Evolutionary conservation across 64 coral and sea anemone genomes (phyloP), one percentile per base, ranked within the genome.

Genomic region (Pocillopora damicornis): DNA sequence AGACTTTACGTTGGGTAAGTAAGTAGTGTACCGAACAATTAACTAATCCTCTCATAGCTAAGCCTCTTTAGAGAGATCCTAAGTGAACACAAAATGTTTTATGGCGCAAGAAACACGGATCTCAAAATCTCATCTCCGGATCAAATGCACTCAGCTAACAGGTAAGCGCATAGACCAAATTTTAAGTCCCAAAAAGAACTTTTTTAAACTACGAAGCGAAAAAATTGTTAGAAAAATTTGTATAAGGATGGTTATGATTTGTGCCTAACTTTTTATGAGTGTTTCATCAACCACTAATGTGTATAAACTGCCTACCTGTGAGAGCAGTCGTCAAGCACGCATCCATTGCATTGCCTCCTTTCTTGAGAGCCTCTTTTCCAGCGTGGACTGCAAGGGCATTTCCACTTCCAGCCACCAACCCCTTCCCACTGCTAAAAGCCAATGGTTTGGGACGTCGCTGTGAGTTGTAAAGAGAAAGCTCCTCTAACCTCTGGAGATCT

Each of bases 291-390:
- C 11, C 7, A 6, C 42, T 51, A 51, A 51, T 51, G 67, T 11
- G 67, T 25, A 23, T 11, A 23, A 11, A 23, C 18, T 15, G 0
- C 74, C 45, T 88, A 97, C 94, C 81, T 83, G 94, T 84, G 9
- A 97, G 77, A 64, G 91, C 91, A 57, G 94, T 97, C 66, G 94
- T 77, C 17, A 97, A 25, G 30, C 94, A 97, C 3, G 94, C 94
- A 69, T 97, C 94, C 94, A 97, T 97, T 2, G 94, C 94, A 37
- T 90, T 97, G 73, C 94, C 91, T 73, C 94, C 94, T 78, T 97
- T 97, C 69, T 85, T 90, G 25, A 97, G 75, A 20, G 94, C 88
- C n/a, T 93, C 91, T 17, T 67, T 23, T 12, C 94, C 94, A n/a
- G 94, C 91, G 76, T 97, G 91, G 61, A 97, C 83, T 2, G 94